Base-by-base conservation (phyloP, 2,113 vertebrate species). In the Oreamnos americanus region DNA sequence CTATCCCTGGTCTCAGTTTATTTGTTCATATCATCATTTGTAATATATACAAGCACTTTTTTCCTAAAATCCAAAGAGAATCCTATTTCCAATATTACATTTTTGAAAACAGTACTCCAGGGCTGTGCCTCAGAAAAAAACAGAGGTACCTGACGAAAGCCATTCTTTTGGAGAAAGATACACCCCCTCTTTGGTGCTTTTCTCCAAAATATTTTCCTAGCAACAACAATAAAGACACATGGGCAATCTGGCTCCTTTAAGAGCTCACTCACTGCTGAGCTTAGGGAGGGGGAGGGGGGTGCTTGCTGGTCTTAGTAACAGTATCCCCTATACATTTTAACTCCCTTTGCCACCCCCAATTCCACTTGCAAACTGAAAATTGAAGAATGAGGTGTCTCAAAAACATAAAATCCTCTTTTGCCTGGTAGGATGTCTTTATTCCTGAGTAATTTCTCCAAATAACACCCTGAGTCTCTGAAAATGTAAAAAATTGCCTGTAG, bases 371-470 rank as follows among this genome's bases (percentile, higher is more conserved):
- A 79, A 43, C 86, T 94, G 60, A 71, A 86, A 97, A 96, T 30
- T 60, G 91, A 97, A 96, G 58, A 53, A 62, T 96, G 79, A 60
- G 45, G 13, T 74, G 14, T 64, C 81, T 97, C 60, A 86, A 51
- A 97, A 96, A 86, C 67, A 92, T 43, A 55, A 95, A 60, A 85
- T 83, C 23, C 45, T 91, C 78, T 55, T 93, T 92, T 90, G 55
- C 96, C 91, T 93, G 15, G 94, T 89, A 60, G 96, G 97, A 82
- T 94, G 74, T 78, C 88, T 98, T 97, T 97, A 97, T 97, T 86
- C 90, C 57, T 74, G 60, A 96, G 94, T 90, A 97, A 97, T 94
- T 97, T 96, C 97, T 76, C 90, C 96, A 97, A 98, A 95, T 94
- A 87, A 97, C 53, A 95, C 74, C 28, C 39, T 90, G 88, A 79